phyloP scores from a whole-genome alignment of 2,797 vertebrate species.

The Hyperoplus immaculatus region DNA sequence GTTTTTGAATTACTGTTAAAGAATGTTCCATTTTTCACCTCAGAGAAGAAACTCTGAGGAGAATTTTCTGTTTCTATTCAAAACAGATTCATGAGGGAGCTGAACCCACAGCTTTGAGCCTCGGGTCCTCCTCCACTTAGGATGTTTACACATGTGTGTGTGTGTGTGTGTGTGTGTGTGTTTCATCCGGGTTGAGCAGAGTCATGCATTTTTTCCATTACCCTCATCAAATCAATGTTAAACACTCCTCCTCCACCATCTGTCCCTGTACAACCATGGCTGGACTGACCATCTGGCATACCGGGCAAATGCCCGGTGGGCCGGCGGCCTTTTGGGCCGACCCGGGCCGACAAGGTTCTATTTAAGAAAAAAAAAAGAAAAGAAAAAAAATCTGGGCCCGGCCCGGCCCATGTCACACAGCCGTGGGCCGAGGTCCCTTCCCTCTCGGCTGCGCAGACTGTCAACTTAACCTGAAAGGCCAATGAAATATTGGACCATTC shows the following conservation, averaged over 20 bases:
- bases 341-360: no score
- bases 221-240: slow-evolving; percentile 85
- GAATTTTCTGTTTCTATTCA: slow-evolving; percentile 45
- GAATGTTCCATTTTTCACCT: slow-evolving; percentile 25
- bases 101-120: slow-evolving; percentile 62
- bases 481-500: no score
- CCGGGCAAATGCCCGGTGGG: no score
- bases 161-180: slow-evolving; percentile 50
- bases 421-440: no score
- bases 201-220: slow-evolving; percentile 87
- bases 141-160: slow-evolving; percentile 72
- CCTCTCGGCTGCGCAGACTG: no score
- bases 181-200: slow-evolving; percentile 75
- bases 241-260: slow-evolving; percentile 64
- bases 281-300: no score
- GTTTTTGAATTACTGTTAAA: background rate
- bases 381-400: no score
- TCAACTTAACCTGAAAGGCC: no score
- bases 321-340: no score
- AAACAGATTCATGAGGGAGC: slow-evolving; percentile 57
- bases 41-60: slow-evolving; percentile 27
- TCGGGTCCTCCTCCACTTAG: slow-evolving; percentile 73
- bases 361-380: no score
- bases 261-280: slow-evolving; percentile 47
- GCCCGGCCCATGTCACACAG: no score